phyloP scores from a whole-genome alignment of 2,797 vertebrate species.

The Phalloptychus januarius region DNA sequence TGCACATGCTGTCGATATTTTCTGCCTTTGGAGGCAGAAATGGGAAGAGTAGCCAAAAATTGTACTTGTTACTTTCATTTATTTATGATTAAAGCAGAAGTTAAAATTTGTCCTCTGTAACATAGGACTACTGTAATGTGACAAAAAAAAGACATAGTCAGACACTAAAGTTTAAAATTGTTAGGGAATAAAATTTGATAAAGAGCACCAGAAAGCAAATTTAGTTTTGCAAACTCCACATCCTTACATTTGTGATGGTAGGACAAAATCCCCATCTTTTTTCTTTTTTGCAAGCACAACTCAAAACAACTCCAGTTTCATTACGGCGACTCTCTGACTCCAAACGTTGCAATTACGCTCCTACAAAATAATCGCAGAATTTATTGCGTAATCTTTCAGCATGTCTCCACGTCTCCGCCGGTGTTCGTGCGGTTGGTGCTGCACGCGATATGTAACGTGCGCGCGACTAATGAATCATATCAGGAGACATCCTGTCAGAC shows the following conservation, averaged over 20 bases:
- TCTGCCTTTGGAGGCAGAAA: not conserved
- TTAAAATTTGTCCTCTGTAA: not conserved
- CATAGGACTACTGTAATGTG: too few species aligned
- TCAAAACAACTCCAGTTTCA: not conserved
- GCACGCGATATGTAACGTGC: not conserved
- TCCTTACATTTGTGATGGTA: not conserved
- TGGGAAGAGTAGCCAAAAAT: not conserved
- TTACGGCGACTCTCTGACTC: not conserved
- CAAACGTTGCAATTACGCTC: not conserved
- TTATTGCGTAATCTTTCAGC: not conserved
- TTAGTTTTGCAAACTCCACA: not conserved
- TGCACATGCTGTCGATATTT: not conserved
- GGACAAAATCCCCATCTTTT: not conserved
- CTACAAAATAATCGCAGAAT: not conserved
- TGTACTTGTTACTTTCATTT: not conserved
- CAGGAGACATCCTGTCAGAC: not conserved
- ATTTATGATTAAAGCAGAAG: not conserved
- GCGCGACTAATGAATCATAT: not conserved
- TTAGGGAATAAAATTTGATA: not conserved
- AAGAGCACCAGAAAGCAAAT: not conserved
- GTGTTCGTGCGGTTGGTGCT: not conserved
- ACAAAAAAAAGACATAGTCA: not conserved
- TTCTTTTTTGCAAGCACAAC: not conserved
- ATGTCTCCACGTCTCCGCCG: not conserved
- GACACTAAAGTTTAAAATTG: not conserved